Conservation (phyloP, 2,797 vertebrate species). For the Chaenodraco wilsoni region DNA sequence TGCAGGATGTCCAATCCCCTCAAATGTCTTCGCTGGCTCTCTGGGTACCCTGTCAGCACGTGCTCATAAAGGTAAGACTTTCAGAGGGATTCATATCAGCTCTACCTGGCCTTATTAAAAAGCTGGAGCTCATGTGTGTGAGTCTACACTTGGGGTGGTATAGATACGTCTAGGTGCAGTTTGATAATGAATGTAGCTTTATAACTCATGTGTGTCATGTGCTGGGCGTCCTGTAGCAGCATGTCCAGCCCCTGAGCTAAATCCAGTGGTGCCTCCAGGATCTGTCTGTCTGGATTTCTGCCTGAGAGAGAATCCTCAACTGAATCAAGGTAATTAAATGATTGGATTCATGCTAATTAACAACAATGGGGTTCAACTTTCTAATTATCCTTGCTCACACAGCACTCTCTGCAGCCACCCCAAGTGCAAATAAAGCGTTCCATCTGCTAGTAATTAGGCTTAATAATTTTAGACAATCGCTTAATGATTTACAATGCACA, state of each 20-base stretch:
- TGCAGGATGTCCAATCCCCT: constrained; percentile 83
- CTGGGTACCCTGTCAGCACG: constrained; percentile 83
- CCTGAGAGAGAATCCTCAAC: constrained; percentile 83
- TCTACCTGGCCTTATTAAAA: constrained; percentile 41
- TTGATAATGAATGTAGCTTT: constrained; percentile 69
- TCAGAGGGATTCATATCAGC: constrained; percentile 30
- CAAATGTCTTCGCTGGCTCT: constrained; percentile 74
- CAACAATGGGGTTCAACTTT: constrained; percentile 99
- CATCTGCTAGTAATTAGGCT: constrained; percentile 99
- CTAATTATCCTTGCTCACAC: constrained; percentile 99
- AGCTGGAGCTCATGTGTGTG: not conserved
- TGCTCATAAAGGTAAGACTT: constrained; percentile 38
- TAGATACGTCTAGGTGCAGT: constrained; percentile 58
- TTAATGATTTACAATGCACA: constrained; percentile 98
- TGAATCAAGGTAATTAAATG: constrained; percentile 99
- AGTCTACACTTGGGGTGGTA: constrained; percentile 35
- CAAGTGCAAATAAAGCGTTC: constrained; percentile 99
- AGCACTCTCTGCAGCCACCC: constrained; percentile 98
- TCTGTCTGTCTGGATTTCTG: constrained; percentile 76
- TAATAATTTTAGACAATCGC: constrained; percentile 98
- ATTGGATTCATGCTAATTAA: constrained; percentile 99
- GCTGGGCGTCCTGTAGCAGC: constrained; percentile 61
- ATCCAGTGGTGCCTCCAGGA: constrained; percentile 66
- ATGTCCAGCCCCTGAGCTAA: constrained; percentile 68
- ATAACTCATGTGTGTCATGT: constrained; percentile 65